These are phyloP conservation scores for Holothuria leucospilota DNA, from an alignment of 53 echinoderm and acorn worm species.

Conservation along the genomic window DNA sequence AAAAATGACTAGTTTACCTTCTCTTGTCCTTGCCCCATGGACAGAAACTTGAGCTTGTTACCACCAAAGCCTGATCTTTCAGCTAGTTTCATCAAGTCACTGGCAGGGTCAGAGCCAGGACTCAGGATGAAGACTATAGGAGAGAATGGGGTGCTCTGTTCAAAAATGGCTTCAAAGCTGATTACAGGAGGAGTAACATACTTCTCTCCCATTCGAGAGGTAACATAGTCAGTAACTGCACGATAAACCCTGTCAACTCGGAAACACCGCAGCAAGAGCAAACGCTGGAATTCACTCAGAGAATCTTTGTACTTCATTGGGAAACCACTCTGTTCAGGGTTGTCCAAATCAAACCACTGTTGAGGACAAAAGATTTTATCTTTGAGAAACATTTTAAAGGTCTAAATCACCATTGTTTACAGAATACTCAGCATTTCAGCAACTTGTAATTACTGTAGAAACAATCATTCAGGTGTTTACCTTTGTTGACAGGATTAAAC, in stretches of 20 bases:
- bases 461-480: too few relatives aligned
- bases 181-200: slow-evolving; percentile 99
- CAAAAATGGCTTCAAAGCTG: slow-evolving; percentile 98
- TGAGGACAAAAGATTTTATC: not conserved
- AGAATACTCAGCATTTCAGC: too few relatives aligned
- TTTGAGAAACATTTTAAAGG: too few relatives aligned
- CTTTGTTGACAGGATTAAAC: too few relatives aligned
- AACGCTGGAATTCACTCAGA: slow-evolving; percentile 81
- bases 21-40: slow-evolving; percentile 99
- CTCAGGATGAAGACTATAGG: slow-evolving; percentile 99
- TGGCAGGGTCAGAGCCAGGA: slow-evolving; percentile 97
- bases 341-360: slow-evolving; percentile 96
- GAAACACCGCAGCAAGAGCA: slow-evolving; percentile 94
- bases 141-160: slow-evolving; percentile 95
- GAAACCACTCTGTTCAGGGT: slow-evolving; percentile 80
- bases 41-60: slow-evolving; percentile 97
- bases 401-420: too few relatives aligned
- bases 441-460: too few relatives aligned
- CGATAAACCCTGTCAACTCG: slow-evolving; percentile 97
- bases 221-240: slow-evolving; percentile 96
- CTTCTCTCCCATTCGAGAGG: slow-evolving; percentile 96
- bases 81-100: slow-evolving; percentile 95
- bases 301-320: slow-evolving; percentile 88
- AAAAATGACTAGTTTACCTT: slow-evolving; percentile 60
- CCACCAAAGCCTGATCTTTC: slow-evolving; percentile 99